Evolutionary conservation across 2,888 invertebrate genomes (phyloP).

Genomic region (Caenorhabditis sinica): DNA sequence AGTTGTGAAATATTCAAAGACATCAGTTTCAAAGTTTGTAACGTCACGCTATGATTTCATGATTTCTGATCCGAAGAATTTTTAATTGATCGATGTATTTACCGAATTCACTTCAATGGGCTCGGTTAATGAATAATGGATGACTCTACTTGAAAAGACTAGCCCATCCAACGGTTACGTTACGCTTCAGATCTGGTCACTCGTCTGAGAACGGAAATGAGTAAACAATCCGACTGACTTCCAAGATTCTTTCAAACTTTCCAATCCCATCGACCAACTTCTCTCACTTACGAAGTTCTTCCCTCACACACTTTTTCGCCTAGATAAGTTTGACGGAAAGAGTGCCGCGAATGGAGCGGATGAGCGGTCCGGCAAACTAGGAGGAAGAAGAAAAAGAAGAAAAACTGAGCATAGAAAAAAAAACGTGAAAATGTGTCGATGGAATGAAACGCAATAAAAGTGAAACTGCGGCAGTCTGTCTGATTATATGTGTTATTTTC

Average conservation of each 20-base stretch:
- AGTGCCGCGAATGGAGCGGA: conserved; percentile 28
- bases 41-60: conserved; percentile 34
- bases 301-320: conserved; percentile 29
- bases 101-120: conserved; percentile 14
- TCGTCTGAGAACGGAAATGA: conserved; percentile 2
- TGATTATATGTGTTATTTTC: conserved; percentile 58
- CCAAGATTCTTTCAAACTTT: background rate
- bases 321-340: conserved; percentile 35
- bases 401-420: conserved; percentile 18
- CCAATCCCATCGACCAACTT: conserved; percentile 4
- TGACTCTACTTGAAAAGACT: conserved; percentile 43
- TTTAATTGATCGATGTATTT: conserved; percentile 46
- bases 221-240: conserved; percentile 29
- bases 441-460: conserved; percentile 63
- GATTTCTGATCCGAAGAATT: conserved; percentile 15
- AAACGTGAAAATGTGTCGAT: conserved; percentile 40
- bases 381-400: conserved; percentile 11
- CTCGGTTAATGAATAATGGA: conserved; percentile 33
- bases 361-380: conserved; percentile 20
- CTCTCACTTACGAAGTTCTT: background rate
- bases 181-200: conserved; percentile 11
- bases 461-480: conserved; percentile 50
- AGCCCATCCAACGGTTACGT: conserved; percentile 5
- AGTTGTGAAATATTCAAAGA: background rate
- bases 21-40: conserved; percentile 5